Base-by-base conservation (phyloP, 1,140 invertebrate species). In the Drosophila santomea region DNA sequence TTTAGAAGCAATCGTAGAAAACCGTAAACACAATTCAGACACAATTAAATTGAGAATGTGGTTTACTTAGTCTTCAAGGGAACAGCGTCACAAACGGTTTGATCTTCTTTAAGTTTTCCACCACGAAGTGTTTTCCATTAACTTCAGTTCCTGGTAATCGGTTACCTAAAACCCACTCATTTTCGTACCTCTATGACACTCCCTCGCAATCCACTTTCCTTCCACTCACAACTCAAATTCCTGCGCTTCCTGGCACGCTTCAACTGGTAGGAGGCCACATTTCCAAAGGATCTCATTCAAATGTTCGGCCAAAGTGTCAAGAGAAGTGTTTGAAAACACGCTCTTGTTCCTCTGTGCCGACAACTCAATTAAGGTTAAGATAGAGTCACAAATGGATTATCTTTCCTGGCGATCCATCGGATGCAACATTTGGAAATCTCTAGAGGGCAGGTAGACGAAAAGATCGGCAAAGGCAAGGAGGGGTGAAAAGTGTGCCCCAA, bases 361-460 rank as follows among this genome's bases (percentile, higher is more conserved):
- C 81, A 88, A 56, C 83, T 88, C 67, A 88, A 86, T 86, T 86
- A 86, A 69, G 59, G 52, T 59, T 50, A 50, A 59, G 38, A 44
- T 54, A 41, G 48, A 58, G 41, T 17, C 67, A 36, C 50, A 61
- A 45, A 32, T 44, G 39, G 71, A 28, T 25, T 56, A 23, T 57
- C 57, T 36, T 25, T 44, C 25, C 14, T n/a, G 32, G 28, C 3
- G 62, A 48, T 73, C 51, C 51, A 55, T 41, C 32, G 41, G 36
- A 58, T 43, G 63, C 69, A 84, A 80, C 80, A 84, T 74, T 88
- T 82, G 48, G 61, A 86, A 86, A 86, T 88, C 83, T 83, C 76
- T 74, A 5, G 2, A 28, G 15, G 5, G 51, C 78, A 78, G 75
- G 69, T 76, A 82, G 55, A 14, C 12, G 28, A 38, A 58, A n/a